These are phyloP conservation scores for Eurytoma adleriae DNA, from an alignment of 2,888 invertebrate species.

Conservation along the genomic window DNA sequence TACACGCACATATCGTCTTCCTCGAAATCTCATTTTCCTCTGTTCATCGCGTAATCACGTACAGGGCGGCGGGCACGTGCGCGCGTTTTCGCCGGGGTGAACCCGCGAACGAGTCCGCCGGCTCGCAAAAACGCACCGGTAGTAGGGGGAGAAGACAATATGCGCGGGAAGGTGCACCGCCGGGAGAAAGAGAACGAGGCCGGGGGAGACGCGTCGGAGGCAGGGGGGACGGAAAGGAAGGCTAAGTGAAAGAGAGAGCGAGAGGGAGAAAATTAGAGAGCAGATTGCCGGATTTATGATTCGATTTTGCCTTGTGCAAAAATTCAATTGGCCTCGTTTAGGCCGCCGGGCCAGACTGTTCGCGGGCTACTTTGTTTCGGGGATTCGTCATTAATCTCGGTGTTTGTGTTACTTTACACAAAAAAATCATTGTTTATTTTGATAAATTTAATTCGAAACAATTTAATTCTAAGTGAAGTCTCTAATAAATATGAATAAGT, in stretches of 20 bases:
- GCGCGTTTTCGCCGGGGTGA: constrained; percentile 30
- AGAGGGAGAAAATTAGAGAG: constrained; percentile 30
- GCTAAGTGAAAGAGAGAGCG: not conserved
- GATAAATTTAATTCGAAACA: no score
- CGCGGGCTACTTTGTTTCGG: not conserved
- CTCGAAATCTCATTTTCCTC: constrained; percentile 3
- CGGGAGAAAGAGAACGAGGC: not conserved
- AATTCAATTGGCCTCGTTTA: constrained; percentile 26
- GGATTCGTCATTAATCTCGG: not conserved
- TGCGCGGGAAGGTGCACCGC: constrained; percentile 7
- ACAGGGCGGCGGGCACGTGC: constrained; percentile 37
- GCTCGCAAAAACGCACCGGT: not conserved
- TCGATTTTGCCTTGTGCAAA: constrained; percentile 11
- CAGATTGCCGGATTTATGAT: constrained; percentile 35
- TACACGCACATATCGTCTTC: not conserved
- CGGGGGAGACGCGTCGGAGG: not conserved
- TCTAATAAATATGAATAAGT: no score
- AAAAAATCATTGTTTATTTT: no score
- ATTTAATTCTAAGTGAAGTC: no score
- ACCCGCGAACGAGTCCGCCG: constrained; percentile 24
- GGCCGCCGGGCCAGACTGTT: not conserved
- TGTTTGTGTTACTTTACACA: no score
- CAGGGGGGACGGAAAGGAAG: not conserved
- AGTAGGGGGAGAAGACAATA: constrained; percentile 5
- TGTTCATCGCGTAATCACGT: constrained; percentile 17